Evolutionary conservation across 2,113 vertebrate genomes (phyloP).

Genomic region (Phyllostomus hastatus): DNA sequence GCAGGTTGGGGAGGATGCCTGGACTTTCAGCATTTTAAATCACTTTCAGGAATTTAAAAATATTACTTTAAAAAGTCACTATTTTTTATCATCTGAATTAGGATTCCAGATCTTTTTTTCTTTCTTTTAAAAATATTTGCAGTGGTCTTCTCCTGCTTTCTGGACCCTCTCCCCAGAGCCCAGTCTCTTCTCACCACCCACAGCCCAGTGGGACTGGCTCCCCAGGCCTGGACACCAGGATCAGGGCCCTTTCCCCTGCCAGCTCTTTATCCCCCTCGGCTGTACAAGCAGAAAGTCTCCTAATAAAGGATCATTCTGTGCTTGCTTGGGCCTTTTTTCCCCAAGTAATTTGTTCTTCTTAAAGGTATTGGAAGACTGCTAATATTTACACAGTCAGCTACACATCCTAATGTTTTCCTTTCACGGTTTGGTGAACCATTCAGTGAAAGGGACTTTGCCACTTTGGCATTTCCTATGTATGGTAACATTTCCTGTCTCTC

Average conservation of each 20-base stretch:
- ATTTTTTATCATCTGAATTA: background rate
- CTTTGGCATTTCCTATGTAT: background rate
- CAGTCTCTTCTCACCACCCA: background rate
- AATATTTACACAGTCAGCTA: background rate
- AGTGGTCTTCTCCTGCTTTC: background rate
- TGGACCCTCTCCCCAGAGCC: background rate
- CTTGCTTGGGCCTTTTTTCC: background rate
- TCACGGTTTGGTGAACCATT: background rate
- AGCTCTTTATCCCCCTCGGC: background rate
- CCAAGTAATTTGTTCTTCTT: slow-evolving; percentile 9
- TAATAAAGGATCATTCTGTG: background rate
- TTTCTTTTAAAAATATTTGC: background rate
- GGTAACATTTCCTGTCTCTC: background rate
- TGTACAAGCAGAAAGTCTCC: background rate
- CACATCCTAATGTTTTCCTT: background rate
- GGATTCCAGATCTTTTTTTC: background rate
- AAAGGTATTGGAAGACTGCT: background rate
- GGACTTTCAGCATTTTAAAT: background rate
- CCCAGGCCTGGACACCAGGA: background rate
- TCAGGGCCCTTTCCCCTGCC: fast-evolving
- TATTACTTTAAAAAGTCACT: background rate
- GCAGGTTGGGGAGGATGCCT: background rate
- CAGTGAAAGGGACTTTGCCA: background rate
- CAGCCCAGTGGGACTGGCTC: background rate
- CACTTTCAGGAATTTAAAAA: background rate